Percentiles rank a stretch among this genome's conserved stretches.
Conservation (phyloP, 2,888 invertebrate genomes). For the Caenorhabditis angaria region DNA sequence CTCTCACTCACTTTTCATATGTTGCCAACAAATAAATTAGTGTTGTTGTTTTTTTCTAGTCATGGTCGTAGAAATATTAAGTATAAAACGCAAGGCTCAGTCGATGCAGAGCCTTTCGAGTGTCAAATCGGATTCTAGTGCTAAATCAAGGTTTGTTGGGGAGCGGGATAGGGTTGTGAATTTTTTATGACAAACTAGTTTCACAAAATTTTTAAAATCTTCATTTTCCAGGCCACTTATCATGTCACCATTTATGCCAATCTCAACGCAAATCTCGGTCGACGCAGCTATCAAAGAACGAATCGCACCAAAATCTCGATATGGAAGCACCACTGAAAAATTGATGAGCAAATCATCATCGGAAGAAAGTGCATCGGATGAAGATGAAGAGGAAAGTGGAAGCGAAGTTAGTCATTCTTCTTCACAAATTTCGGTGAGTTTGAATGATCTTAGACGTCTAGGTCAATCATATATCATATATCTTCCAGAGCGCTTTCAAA, state of each 20-base stretch:
- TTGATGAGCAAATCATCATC: constrained; percentile 3
- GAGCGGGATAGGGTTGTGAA: background rate
- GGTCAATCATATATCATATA: background rate
- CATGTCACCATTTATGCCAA: constrained; percentile 69
- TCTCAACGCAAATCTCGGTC: constrained; percentile 63
- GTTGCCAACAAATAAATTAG: background rate
- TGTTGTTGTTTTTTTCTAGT: background rate
- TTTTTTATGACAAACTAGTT: background rate
- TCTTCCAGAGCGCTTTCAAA: constrained; percentile 8
- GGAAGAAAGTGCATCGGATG: constrained; percentile 12
- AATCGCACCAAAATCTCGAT: background rate
- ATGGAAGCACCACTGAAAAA: constrained; percentile 9
- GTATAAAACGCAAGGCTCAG: background rate
- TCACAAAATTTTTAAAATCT: background rate
- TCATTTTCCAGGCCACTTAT: constrained; percentile 63
- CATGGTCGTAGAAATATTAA: background rate
- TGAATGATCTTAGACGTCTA: background rate
- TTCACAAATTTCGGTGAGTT: background rate
- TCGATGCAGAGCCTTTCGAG: background rate
- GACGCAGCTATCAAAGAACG: constrained; percentile 24
- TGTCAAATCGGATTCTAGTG: background rate
- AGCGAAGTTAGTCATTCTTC: background rate
- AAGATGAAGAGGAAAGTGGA: constrained; percentile 17
- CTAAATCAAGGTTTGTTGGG: constrained; percentile 7
- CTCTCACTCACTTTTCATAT: background rate